Conservation (phyloP, 2,797 vertebrate species). For the Phataginus tricuspis region DNA sequence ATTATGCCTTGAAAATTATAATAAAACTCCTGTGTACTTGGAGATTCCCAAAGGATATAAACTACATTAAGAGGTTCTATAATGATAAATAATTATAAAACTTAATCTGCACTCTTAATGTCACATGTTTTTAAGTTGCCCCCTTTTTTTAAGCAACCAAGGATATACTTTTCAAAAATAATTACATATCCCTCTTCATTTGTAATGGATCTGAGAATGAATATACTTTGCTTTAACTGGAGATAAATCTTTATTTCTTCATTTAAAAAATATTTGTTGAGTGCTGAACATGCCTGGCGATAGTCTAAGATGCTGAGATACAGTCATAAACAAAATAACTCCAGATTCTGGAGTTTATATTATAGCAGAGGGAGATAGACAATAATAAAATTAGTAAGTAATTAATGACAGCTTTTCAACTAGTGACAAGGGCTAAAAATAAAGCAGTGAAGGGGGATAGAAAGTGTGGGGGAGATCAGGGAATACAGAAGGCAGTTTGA, state of each 20-base stretch:
- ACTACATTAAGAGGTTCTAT: neutral
- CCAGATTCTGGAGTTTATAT: neutral
- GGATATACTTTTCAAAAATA: neutral
- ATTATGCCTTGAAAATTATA: neutral
- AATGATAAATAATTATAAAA: conserved; percentile 16
- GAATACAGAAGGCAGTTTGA: neutral
- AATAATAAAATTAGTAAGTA: neutral
- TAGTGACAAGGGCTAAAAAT: neutral
- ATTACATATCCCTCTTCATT: conserved; percentile 13
- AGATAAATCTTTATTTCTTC: conserved; percentile 50
- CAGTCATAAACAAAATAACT: neutral
- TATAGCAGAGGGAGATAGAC: neutral
- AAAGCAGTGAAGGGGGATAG: neutral
- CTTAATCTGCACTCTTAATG: conserved; percentile 6
- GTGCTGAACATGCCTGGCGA: neutral
- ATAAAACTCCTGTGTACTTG: neutral
- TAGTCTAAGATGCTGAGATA: neutral
- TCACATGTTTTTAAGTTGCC: conserved; percentile 2
- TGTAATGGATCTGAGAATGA: neutral
- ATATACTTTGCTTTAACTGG: neutral
- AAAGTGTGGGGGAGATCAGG: neutral
- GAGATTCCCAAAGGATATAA: conserved; percentile 23
- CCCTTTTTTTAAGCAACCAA: neutral
- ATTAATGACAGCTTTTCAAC: neutral
- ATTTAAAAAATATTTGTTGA: neutral